Evolutionary conservation across 23 tunicate species (phyloP).

Genomic region (Oikopleura vanhoeffeni): DNA sequence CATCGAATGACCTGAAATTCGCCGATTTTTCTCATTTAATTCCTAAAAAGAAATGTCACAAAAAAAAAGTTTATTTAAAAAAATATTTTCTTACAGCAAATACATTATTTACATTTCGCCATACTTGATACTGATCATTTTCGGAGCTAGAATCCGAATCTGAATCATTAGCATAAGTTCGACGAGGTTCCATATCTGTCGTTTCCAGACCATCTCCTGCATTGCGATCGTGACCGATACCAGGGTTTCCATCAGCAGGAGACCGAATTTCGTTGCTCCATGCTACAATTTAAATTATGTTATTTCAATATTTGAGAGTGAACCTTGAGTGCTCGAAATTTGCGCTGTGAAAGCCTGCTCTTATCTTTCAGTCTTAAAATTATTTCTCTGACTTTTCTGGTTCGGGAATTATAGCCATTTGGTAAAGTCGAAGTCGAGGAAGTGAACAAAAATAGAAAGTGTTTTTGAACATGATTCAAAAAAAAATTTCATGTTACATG

Average conservation of each 20-base stretch:
- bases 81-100: constrained; percentile 5
- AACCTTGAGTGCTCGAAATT: no score
- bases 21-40: constrained; percentile 7
- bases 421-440: no score
- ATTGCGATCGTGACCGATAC: neutral
- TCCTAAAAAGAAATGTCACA: neutral
- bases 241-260: constrained; percentile 4
- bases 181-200: neutral
- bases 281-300: neutral
- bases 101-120: constrained; percentile 1
- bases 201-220: neutral
- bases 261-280: constrained; percentile 9
- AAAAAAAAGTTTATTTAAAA: neutral
- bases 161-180: neutral
- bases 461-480: no score
- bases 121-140: neutral
- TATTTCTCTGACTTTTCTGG: no score
- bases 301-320: no score
- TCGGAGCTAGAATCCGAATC: neutral
- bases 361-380: neutral
- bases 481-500: no score
- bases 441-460: no score
- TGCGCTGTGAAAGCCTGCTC: no score
- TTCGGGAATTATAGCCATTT: no score
- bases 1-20: constrained; percentile 12